Conservation (phyloP, 2,113 vertebrate species). For the Petrocephalus zakoni region DNA sequence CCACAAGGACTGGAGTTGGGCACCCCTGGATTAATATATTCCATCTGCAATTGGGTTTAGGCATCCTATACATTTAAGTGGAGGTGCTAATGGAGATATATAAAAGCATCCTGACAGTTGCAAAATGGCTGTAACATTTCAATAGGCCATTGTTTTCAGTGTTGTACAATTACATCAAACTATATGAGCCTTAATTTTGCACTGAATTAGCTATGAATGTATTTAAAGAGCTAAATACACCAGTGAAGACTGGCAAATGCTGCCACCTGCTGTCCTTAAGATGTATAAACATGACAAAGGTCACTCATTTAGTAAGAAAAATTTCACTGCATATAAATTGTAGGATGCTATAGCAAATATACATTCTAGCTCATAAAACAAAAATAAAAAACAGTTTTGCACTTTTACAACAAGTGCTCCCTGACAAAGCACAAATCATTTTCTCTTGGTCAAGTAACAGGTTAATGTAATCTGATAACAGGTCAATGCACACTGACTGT, state of each 20-base stretch:
- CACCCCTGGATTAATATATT: neutral
- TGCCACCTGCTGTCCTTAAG: conserved; percentile 18
- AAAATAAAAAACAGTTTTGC: neutral
- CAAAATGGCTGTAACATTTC: neutral
- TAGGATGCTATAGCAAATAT: neutral
- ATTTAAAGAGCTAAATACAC: neutral
- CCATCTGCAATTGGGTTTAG: neutral
- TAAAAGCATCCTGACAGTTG: neutral
- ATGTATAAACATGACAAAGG: neutral
- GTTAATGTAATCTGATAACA: neutral
- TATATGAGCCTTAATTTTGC: neutral
- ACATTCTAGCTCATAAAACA: neutral
- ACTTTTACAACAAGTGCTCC: neutral
- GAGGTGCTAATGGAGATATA: neutral
- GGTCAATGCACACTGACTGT: neutral
- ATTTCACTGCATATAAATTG: neutral
- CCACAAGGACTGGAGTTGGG: too few species aligned
- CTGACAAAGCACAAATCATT: neutral
- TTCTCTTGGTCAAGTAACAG: neutral
- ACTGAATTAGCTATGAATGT: neutral
- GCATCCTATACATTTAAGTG: neutral
- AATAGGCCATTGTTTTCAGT: neutral
- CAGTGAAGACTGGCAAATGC: conserved; percentile 5
- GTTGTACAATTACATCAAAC: neutral
- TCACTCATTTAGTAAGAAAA: neutral